Evolutionary conservation across 2,797 vertebrate species (phyloP).

Genomic region (Falco naumanni): DNA sequence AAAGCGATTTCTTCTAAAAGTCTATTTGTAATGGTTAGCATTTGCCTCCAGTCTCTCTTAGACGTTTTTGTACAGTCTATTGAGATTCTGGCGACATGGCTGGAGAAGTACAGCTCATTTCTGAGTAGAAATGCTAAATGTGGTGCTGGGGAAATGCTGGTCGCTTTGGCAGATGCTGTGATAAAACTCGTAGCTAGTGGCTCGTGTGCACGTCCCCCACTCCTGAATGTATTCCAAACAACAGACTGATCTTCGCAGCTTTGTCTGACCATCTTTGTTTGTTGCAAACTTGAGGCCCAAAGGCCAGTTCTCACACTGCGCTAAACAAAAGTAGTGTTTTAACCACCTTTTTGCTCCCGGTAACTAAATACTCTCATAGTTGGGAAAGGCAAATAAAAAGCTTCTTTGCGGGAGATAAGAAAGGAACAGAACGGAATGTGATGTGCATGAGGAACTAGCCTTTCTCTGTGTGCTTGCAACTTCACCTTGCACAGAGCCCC

Average conservation of each 20-base stretch:
- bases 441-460: neutral
- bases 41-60: neutral
- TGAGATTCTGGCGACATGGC: accelerated
- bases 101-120: neutral
- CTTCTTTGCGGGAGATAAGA: neutral
- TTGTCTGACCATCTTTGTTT: neutral
- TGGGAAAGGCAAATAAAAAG: neutral
- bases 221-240: neutral
- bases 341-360: neutral
- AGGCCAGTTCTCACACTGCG: neutral
- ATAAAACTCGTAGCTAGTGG: neutral
- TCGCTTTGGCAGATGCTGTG: neutral
- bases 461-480: neutral
- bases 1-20: neutral
- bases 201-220: accelerated
- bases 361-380: accelerated
- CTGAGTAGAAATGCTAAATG: neutral
- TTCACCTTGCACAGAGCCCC: neutral
- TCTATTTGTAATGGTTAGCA: accelerated
- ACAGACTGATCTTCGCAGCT: neutral
- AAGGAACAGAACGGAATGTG: neutral
- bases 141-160: neutral
- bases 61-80: neutral
- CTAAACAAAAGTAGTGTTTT: neutral
- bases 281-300: neutral